Conservation (phyloP, 2,113 vertebrate genomes). For the Arenaria interpres region DNA sequence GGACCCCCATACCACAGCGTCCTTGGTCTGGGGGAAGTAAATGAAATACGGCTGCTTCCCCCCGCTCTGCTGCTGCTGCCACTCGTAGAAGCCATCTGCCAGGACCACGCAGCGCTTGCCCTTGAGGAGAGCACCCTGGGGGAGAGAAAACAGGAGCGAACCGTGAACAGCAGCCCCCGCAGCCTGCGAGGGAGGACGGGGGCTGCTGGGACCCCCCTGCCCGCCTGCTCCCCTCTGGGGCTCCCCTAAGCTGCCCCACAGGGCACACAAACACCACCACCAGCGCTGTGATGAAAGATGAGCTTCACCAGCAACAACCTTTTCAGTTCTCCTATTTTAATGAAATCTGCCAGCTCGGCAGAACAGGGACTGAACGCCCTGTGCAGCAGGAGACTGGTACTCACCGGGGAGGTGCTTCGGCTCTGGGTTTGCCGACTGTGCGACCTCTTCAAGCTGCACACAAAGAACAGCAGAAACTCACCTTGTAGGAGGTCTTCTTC, state of each 20-base stretch:
- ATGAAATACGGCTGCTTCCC: slow-evolving; percentile 93
- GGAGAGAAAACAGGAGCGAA: not conserved
- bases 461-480: slow-evolving; percentile 43
- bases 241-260: rapidly evolving
- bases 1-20: slow-evolving; percentile 12
- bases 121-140: slow-evolving; percentile 85
- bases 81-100: slow-evolving; percentile 96
- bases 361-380: not conserved
- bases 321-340: not conserved
- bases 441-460: not conserved
- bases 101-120: slow-evolving; percentile 93
- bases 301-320: not conserved
- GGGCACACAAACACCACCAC: not conserved
- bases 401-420: not conserved
- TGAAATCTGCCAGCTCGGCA: not conserved
- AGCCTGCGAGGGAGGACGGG: not conserved
- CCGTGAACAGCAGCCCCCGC: not conserved
- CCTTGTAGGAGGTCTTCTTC: slow-evolving; percentile 91
- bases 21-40: slow-evolving; percentile 86
- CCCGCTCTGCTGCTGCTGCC: slow-evolving; percentile 78
- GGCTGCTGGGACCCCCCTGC: not conserved
- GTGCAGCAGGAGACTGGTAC: not conserved
- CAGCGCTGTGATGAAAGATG: not conserved
- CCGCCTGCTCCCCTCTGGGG: rapidly evolving
- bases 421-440: not conserved